phyloP scores from a whole-genome alignment of 1,140 invertebrate species.

The Platyura marginata region DNA sequence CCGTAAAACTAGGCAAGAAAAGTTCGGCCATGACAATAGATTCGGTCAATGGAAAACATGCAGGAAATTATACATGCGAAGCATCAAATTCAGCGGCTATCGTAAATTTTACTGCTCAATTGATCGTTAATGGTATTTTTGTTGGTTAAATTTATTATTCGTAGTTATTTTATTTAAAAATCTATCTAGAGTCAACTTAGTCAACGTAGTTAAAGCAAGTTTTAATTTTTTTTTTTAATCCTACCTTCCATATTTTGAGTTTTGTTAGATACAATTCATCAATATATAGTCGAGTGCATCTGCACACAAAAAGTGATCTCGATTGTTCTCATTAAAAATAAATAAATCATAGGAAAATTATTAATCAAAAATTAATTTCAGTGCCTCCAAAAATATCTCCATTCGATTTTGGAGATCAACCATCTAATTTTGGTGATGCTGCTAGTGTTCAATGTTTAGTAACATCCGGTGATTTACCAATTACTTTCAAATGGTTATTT shows the following conservation, averaged over 20 bases:
- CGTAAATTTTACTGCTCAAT: conserved; percentile 38
- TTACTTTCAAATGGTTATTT: conserved; percentile 54
- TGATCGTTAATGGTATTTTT: conserved; percentile 47
- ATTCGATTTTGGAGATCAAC: conserved; percentile 41
- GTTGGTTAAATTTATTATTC: no score
- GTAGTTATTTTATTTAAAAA: no score
- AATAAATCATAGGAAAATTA: neutral
- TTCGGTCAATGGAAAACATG: conserved; percentile 32
- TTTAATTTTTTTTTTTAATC: neutral
- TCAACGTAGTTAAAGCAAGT: no score
- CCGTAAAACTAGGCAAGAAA: conserved; percentile 17
- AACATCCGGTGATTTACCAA: conserved; percentile 50
- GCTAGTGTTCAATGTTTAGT: conserved; percentile 58
- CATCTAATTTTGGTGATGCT: conserved; percentile 55
- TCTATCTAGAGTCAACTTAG: no score
- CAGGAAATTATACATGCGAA: conserved; percentile 59
- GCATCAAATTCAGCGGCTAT: conserved; percentile 49
- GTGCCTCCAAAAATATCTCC: conserved; percentile 42
- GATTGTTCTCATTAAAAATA: neutral
- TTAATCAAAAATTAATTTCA: neutral
- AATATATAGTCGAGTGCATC: neutral
- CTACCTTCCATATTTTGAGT: neutral
- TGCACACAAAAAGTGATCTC: neutral
- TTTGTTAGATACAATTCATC: neutral
- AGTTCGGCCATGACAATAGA: conserved; percentile 23